Evolutionary conservation across 2,888 invertebrate genomes (phyloP), one percentile per base, ranked within the genome.

Genomic region (Nephrocerus scutellatus): DNA sequence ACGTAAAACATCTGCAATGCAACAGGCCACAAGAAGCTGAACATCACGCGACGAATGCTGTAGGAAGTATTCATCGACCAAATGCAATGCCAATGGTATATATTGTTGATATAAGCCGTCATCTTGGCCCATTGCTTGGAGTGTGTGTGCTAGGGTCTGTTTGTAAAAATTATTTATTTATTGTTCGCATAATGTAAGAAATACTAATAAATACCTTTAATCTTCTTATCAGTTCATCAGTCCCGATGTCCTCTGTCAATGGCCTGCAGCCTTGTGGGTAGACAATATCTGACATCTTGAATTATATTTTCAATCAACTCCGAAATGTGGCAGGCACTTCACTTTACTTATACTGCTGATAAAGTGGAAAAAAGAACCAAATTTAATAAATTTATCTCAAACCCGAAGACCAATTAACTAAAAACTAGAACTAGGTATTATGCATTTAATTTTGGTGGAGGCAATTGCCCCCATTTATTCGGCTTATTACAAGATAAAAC

Each of bases 101-200:
- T 84, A 92, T 66, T 88, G 87, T 64, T 87, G 86, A 70, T 87
- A 87, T 70, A 88, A 84, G 55, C 91, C 90, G 66, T 93, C 92
- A 73, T 95, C 95, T 70, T 96, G 91, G 20, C 87, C 92, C 82
- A 96, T 88, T 47, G 92, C 90, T 74, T 96, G 96, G 37, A 96
- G 77, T 1, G 91, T 91, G 67, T 93, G 87, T 19, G 95, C 92
- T 56, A 92, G 71, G 13, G 88, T 85, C 84, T 85, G 51, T n/a
- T 2, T 3, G 5, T 29, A 14, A 12, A 26, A 15, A 25, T 13
- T 8, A 6, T 13, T 30, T 10, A 9, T 29, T 9, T 23, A 16
- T 25, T 45, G 12, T 30, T 24, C 15, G 18, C 15, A 24, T n/a
- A n/a, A n/a, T n/a, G n/a, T n/a, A n/a, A n/a, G 14, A 30, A 21